Conservation (phyloP, 2,888 invertebrate genomes). For the Terebella lapidaria region DNA sequence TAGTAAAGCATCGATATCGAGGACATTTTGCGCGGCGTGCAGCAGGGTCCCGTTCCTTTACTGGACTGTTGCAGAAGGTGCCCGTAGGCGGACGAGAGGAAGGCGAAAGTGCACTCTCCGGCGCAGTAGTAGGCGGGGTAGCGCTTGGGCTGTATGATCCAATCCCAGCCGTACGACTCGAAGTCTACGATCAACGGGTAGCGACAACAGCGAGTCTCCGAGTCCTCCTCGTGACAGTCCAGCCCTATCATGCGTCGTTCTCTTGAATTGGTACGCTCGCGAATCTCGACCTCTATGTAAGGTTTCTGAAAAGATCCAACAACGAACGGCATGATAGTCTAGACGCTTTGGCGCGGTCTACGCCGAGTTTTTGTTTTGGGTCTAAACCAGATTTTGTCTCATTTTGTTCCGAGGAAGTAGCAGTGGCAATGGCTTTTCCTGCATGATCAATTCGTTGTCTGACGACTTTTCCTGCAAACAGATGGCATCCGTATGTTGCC, state of each 20-base stretch:
- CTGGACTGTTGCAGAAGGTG: slow-evolving; percentile 6
- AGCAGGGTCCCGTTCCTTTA: slow-evolving; percentile 76
- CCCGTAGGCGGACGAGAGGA: neutral
- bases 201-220: slow-evolving; percentile 84
- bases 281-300: slow-evolving; percentile 11
- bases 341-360: no score
- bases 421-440: no score
- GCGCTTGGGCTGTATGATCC: slow-evolving; percentile 90
- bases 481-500: no score
- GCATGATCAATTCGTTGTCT: no score
- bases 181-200: slow-evolving; percentile 92
- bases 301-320: slow-evolving; percentile 9
- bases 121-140: slow-evolving; percentile 95
- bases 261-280: neutral
- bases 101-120: slow-evolving; percentile 83
- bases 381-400: no score
- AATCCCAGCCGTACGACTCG: slow-evolving; percentile 93
- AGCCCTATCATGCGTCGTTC: neutral
- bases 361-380: no score
- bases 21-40: slow-evolving; percentile 68
- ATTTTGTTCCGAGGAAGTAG: no score
- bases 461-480: no score
- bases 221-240: slow-evolving; percentile 29
- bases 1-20: slow-evolving; percentile 16
- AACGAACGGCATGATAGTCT: no score